phyloP scores from a whole-genome alignment of 1,140 invertebrate species.

The Drosophila pachea region DNA sequence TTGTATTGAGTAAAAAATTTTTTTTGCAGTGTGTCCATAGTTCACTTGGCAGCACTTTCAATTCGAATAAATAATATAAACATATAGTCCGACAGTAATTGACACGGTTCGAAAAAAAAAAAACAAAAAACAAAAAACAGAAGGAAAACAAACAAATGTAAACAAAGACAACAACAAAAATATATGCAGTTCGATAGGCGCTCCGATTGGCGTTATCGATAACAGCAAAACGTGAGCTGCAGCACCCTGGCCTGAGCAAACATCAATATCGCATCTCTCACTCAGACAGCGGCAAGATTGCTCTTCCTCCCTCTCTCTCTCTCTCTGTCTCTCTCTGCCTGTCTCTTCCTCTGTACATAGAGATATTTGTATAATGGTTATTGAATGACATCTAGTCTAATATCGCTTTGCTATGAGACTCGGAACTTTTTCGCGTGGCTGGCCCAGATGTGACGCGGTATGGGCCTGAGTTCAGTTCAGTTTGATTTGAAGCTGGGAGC shows the following conservation, averaged over 20 bases:
- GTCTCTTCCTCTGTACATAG: no score
- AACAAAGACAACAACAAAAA: slow-evolving; percentile 15
- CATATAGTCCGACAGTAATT: slow-evolving; percentile 27
- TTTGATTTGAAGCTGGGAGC: background rate
- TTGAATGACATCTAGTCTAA: slow-evolving; percentile 26
- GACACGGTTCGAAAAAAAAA: no score
- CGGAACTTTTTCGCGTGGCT: slow-evolving; percentile 8
- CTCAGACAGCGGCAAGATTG: slow-evolving; percentile 3
- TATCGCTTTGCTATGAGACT: slow-evolving; percentile 46
- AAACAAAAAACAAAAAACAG: no score
- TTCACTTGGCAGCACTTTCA: slow-evolving; percentile 24
- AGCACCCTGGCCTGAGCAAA: slow-evolving; percentile 21
- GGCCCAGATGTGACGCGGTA: background rate
- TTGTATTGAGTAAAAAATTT: background rate
- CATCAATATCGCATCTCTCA: slow-evolving; percentile 19
- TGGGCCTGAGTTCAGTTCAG: background rate
- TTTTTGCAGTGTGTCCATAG: slow-evolving; percentile 10
- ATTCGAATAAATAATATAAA: slow-evolving; percentile 22
- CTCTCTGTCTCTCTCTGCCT: background rate
- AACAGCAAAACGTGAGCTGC: slow-evolving; percentile 6
- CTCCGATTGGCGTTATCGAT: slow-evolving; percentile 13
- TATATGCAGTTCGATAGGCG: slow-evolving; percentile 27
- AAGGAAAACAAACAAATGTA: slow-evolving; percentile 15
- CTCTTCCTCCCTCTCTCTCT: slow-evolving; percentile 5
- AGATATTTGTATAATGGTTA: slow-evolving; percentile 7